Percentiles rank a stretch among this genome's conserved stretches.
phyloP scores from a whole-genome alignment of 2,113 vertebrate species.

The Butorides virescens region DNA sequence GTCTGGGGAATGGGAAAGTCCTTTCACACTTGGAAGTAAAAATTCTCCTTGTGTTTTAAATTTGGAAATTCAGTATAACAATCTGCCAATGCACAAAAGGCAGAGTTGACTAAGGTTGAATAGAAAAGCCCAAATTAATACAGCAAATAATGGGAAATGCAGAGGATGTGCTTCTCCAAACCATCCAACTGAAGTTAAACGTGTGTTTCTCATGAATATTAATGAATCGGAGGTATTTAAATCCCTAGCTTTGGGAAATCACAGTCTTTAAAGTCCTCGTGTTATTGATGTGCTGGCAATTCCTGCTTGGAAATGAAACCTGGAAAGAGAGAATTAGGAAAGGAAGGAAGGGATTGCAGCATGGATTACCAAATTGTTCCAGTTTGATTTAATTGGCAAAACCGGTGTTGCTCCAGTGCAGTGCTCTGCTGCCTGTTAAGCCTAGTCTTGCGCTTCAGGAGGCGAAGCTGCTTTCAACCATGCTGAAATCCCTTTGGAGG shows the following conservation, averaged over 20 bases:
- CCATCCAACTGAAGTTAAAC: neutral
- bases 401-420: rapidly evolving
- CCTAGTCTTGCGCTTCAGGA: neutral
- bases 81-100: neutral
- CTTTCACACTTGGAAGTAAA: neutral
- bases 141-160: neutral
- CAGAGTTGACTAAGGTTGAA: neutral
- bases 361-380: neutral
- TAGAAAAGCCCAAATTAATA: neutral
- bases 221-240: neutral
- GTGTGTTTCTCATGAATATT: neutral
- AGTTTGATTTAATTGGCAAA: neutral
- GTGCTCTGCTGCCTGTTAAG: neutral
- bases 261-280: neutral
- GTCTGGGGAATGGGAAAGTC: neutral
- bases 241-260: neutral
- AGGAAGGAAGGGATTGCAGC: neutral
- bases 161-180: neutral
- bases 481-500: neutral
- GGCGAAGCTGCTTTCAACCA: neutral
- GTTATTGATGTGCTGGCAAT: neutral
- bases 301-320: constrained; percentile 7
- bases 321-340: neutral
- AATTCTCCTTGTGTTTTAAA: neutral
- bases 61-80: neutral